phyloP scores from a whole-genome alignment of 2,113 vertebrate species.

The Gulo gulo region DNA sequence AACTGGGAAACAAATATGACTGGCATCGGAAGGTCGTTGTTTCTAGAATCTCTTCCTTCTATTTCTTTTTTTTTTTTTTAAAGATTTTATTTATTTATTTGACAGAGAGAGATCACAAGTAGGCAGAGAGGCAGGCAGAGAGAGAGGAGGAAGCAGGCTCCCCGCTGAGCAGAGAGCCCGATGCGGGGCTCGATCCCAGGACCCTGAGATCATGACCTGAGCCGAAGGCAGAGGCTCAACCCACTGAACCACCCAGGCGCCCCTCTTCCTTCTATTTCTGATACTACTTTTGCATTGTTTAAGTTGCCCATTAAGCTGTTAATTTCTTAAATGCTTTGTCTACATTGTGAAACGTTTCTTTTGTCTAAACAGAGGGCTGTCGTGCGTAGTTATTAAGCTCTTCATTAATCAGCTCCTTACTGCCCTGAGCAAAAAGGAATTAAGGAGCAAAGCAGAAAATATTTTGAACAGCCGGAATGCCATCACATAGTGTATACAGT shows the following conservation, averaged over 20 bases:
- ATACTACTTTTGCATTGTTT: neutral
- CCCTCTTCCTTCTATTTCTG: neutral
- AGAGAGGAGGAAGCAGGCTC: too few relatives aligned
- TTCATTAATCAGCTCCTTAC: constrained; percentile 49
- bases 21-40: neutral
- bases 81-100: too few relatives aligned
- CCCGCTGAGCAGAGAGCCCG: too few relatives aligned
- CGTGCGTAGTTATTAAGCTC: constrained; percentile 28
- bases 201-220: too few relatives aligned
- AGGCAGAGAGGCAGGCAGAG: too few relatives aligned
- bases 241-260: too few relatives aligned
- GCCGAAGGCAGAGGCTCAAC: too few relatives aligned
- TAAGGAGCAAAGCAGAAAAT: constrained; percentile 29
- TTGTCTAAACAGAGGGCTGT: constrained; percentile 16
- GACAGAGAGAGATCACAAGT: too few relatives aligned
- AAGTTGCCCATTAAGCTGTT: constrained; percentile 28
- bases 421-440: constrained; percentile 22
- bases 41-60: too few relatives aligned
- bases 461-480: constrained; percentile 30
- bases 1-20: neutral
- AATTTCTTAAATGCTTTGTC: constrained; percentile 49
- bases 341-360: constrained; percentile 6
- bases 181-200: too few relatives aligned
- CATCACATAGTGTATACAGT: neutral
- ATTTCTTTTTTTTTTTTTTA: too few relatives aligned